phyloP scores from a whole-genome alignment of 2,797 vertebrate species.

The Lepilemur ruficaudatus region DNA sequence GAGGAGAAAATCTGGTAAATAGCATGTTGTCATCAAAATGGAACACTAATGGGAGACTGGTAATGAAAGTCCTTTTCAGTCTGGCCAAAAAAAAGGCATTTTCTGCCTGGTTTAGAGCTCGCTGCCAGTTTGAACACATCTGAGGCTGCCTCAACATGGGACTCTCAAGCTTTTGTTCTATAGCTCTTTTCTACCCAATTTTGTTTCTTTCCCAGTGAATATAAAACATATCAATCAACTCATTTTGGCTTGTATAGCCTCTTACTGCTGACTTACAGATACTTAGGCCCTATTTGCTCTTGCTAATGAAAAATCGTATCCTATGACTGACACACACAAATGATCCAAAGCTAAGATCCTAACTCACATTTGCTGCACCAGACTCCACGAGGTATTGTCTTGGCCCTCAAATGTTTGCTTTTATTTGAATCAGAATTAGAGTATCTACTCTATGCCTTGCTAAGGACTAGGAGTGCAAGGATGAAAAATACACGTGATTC shows the following conservation, averaged over 20 bases:
- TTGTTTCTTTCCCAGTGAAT: not conserved
- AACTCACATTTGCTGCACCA: not conserved
- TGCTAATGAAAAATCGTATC: not conserved
- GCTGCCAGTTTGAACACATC: not conserved
- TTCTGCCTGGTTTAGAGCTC: not conserved
- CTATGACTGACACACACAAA: not conserved
- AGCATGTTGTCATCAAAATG: not conserved
- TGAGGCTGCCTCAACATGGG: not conserved
- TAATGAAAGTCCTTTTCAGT: not conserved
- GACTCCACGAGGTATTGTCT: not conserved
- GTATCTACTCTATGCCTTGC: not conserved
- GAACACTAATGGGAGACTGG: not conserved
- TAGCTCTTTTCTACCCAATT: not conserved
- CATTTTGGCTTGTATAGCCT: not conserved
- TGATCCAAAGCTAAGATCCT: not conserved
- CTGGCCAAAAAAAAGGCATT: not conserved
- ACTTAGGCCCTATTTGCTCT: not conserved
- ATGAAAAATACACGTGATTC: not conserved
- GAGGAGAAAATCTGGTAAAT: conserved; percentile 94
- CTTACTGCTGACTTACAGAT: not conserved
- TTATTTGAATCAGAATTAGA: not conserved
- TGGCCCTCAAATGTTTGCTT: not conserved
- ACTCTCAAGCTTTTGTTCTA: not conserved
- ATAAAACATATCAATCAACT: not conserved
- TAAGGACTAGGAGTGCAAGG: not conserved